Base-by-base conservation (phyloP, 2,797 vertebrate species). In the Pitangus sulphuratus region DNA sequence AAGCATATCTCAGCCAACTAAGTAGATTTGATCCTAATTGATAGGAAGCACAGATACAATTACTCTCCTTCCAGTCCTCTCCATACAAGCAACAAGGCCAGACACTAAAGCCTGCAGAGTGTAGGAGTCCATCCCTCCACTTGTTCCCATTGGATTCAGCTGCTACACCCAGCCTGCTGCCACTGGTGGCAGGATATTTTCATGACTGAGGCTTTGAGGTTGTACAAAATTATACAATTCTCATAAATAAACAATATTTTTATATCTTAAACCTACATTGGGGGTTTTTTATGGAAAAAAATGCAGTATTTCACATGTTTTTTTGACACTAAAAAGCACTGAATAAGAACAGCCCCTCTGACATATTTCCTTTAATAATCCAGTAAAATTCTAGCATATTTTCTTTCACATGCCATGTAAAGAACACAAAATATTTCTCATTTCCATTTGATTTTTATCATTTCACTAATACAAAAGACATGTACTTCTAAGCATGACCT, bases 11-110 rank as follows among this genome's bases (percentile, higher is more conserved):
- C 91, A 79, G 72, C 53, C 76, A 88, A 1, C 42, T 70, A 74
- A 96, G 83, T 28, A 82, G 83, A 79, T 95, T 90, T 96, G 94
- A 93, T 93, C 83, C 91, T 88, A 85, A 93, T 40, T 91, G 95
- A 93, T 95, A 88, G 87, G 76, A 69, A 71, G 75, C 65, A 86
- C 53, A 68, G 61, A 7, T 30, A 60, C 60, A 68, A 70, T 24
- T 54, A 19, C 25, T 47, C 2, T 58, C 54, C 64, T 24, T 19
- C 30, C 75, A 69, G 60, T 35, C 40, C 40, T 66, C 54, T 87
- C 51, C n/a, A 5, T 28, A 11, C 0, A 6, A 78, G 71, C 48
- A 39, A 18, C 13, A 44, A 0, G 13, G 30, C 26, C 54, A 44
- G 62, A 30, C 56, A 31, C 9, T 3, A 39, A 39, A 12, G 57